Conservation (phyloP, 2,797 vertebrate species). For the Acomys russatus region DNA sequence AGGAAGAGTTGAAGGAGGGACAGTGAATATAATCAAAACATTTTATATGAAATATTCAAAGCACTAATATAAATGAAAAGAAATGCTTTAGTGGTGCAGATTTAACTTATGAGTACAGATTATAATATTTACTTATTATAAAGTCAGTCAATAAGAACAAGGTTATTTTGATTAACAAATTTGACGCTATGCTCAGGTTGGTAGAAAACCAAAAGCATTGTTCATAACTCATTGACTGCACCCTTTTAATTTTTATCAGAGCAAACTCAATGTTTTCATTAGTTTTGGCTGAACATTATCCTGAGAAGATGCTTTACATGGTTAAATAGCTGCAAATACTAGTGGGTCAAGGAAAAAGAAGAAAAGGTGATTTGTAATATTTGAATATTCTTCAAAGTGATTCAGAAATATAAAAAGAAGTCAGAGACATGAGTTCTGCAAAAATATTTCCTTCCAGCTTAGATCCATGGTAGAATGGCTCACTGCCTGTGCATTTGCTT, state of each 20-base stretch:
- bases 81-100: constrained; percentile 12
- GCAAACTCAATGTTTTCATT: constrained; percentile 76
- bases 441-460: background rate
- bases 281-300: constrained; percentile 53
- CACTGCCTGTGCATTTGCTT: background rate
- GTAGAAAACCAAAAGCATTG: constrained; percentile 69
- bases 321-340: constrained; percentile 57
- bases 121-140: constrained; percentile 73
- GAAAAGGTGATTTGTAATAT: constrained; percentile 26
- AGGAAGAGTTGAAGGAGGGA: background rate
- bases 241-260: constrained; percentile 73
- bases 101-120: constrained; percentile 64
- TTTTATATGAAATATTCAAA: background rate
- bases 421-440: background rate
- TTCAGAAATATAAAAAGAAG: constrained; percentile 18
- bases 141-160: constrained; percentile 77
- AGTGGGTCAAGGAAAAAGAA: background rate
- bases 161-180: constrained; percentile 78
- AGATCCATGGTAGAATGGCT: background rate
- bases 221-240: constrained; percentile 56
- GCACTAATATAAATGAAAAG: constrained; percentile 12
- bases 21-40: background rate
- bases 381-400: constrained; percentile 63
- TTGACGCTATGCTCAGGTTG: constrained; percentile 61
- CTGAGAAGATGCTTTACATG: constrained; percentile 67